Evolutionary conservation across 2,888 invertebrate species (phyloP).

Genomic region (Azorinus chamasolen): DNA sequence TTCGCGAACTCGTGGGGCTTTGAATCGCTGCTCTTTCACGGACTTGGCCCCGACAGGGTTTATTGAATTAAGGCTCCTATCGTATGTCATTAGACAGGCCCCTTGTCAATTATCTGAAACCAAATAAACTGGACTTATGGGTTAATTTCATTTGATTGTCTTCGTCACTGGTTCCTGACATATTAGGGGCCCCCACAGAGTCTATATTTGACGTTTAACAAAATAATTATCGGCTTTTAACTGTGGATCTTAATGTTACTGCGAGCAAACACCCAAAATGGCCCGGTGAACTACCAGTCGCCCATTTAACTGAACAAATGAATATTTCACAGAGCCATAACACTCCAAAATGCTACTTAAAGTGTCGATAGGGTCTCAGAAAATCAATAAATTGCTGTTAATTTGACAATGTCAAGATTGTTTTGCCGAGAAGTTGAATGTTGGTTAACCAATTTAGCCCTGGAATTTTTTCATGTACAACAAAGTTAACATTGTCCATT

Average conservation of each 20-base stretch:
- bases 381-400: slow-evolving; percentile 19
- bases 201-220: no score
- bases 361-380: slow-evolving; percentile 12
- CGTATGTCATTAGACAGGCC: slow-evolving; percentile 39
- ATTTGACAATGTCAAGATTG: slow-evolving; percentile 37
- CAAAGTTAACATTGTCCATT: no score
- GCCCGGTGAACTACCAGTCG: background rate
- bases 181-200: no score
- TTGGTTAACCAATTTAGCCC: no score
- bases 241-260: background rate
- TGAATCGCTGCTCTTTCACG: no score
- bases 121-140: slow-evolving; percentile 37
- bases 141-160: slow-evolving; percentile 56
- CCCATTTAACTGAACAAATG: background rate
- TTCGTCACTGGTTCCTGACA: no score
- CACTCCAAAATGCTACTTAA: slow-evolving; percentile 11
- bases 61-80: slow-evolving; percentile 52
- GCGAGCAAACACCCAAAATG: background rate
- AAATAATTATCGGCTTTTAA: no score
- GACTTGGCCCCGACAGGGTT: slow-evolving; percentile 17
- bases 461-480: no score
- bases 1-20: no score
- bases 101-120: slow-evolving; percentile 39
- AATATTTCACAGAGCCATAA: slow-evolving; percentile 13
- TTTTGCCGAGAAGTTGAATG: background rate